phyloP scores from a whole-genome alignment of 2,113 vertebrate species.

The Cebidichthys violaceus region DNA sequence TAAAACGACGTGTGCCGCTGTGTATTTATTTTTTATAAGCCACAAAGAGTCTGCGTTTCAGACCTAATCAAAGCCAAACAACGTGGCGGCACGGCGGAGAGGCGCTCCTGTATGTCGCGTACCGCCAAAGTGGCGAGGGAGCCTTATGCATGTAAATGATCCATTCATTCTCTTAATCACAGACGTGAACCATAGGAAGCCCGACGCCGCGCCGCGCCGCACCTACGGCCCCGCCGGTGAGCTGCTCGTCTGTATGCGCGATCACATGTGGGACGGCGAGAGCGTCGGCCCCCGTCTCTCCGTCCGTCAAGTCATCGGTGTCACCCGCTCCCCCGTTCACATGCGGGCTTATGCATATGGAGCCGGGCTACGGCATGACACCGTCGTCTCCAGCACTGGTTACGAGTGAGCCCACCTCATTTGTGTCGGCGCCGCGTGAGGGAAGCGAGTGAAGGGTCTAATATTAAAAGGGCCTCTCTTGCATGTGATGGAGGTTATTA shows the following conservation, averaged over 20 bases:
- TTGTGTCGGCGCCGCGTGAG: slow-evolving; percentile 51
- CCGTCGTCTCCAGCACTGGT: slow-evolving; percentile 62
- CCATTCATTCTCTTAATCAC: slow-evolving; percentile 68
- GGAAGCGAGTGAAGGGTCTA: slow-evolving; percentile 42
- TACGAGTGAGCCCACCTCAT: slow-evolving; percentile 74
- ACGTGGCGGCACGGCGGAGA: slow-evolving; percentile 58
- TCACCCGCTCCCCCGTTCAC: slow-evolving; percentile 17
- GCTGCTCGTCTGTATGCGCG: slow-evolving; percentile 76
- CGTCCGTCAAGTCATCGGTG: slow-evolving; percentile 25
- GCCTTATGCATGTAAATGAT: slow-evolving; percentile 77
- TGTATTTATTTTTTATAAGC: slow-evolving; percentile 66
- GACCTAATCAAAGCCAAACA: slow-evolving; percentile 78
- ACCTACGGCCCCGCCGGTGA: slow-evolving; percentile 21
- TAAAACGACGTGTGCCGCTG: no score
- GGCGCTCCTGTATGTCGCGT: slow-evolving; percentile 38
- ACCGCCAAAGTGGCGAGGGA: slow-evolving; percentile 38
- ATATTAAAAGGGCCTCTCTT: slow-evolving; percentile 49
- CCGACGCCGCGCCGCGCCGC: slow-evolving; percentile 11
- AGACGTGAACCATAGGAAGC: slow-evolving; percentile 45
- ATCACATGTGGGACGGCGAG: slow-evolving; percentile 74
- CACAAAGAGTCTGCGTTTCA: slow-evolving; percentile 54
- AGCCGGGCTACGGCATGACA: slow-evolving; percentile 47
- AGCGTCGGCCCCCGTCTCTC: slow-evolving; percentile 52
- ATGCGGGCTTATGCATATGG: slow-evolving; percentile 52
- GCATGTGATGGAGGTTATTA: slow-evolving; percentile 79